Evolutionary conservation across 1,140 invertebrate species (phyloP).

Genomic region (Drosophila burlai): DNA sequence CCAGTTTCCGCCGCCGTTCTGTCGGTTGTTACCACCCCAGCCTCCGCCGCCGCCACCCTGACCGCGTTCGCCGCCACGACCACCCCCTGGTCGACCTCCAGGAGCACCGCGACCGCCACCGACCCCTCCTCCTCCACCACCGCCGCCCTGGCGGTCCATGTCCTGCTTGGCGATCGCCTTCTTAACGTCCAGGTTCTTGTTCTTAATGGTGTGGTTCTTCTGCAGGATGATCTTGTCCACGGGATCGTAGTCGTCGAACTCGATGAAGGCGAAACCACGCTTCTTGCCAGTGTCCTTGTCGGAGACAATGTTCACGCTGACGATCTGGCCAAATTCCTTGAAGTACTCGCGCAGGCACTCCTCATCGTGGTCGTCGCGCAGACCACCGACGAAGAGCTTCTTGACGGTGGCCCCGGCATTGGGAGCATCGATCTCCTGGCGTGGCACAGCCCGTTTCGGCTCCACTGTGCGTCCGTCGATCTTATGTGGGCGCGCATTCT

Average conservation of each 20-base stretch:
- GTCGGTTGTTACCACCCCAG: constrained; percentile 72
- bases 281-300: constrained; percentile 97
- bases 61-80: constrained; percentile 64
- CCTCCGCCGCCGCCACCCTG: constrained; percentile 68
- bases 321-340: constrained; percentile 93
- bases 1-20: constrained; percentile 85
- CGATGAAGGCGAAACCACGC: constrained; percentile 97
- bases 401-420: constrained; percentile 98
- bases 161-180: constrained; percentile 91
- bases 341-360: constrained; percentile 95
- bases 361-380: constrained; percentile 96
- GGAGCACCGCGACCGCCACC: constrained; percentile 55
- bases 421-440: constrained; percentile 95
- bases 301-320: constrained; percentile 94
- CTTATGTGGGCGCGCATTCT: constrained; percentile 92
- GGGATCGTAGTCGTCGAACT: constrained; percentile 98
- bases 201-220: constrained; percentile 90
- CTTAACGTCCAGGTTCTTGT: constrained; percentile 92
- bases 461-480: constrained; percentile 95
- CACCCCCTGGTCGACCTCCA: constrained; percentile 52
- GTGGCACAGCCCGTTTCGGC: constrained; percentile 98
- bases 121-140: constrained; percentile 55
- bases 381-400: constrained; percentile 96
- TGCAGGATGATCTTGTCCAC: constrained; percentile 97
- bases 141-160: constrained; percentile 87